phyloP scores from a whole-genome alignment of 2,113 vertebrate genomes.

The Columbina picui region DNA sequence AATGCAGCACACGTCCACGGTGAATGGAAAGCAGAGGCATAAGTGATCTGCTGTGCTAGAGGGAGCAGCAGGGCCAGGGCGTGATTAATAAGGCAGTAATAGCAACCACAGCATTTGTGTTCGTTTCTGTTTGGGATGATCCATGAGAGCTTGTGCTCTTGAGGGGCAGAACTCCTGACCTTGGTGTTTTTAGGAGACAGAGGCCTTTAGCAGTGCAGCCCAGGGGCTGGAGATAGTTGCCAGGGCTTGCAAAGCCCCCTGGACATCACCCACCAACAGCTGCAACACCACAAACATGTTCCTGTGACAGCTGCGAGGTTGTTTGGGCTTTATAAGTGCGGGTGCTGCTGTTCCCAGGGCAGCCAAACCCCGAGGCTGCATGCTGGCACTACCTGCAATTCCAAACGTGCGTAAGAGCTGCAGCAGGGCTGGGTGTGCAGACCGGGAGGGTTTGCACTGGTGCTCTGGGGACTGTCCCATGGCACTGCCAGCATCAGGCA shows the following conservation, averaged over 20 bases:
- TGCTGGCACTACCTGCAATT: not conserved
- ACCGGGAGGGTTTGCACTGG: not conserved
- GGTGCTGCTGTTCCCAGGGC: not conserved
- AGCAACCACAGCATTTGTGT: not conserved
- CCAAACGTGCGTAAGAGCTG: not conserved
- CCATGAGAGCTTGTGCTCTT: not conserved
- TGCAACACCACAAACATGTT: accelerated
- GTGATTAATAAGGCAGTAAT: slow-evolving; percentile 37
- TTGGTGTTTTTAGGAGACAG: not conserved
- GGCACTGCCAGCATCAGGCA: not conserved
- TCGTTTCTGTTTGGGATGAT: not conserved
- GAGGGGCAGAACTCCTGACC: not conserved
- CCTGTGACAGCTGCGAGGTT: not conserved
- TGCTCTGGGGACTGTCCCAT: not conserved
- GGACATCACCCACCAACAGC: accelerated
- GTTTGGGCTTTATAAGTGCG: not conserved
- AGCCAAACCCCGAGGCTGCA: not conserved
- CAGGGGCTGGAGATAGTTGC: not conserved
- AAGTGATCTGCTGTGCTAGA: not conserved
- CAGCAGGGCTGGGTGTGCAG: not conserved
- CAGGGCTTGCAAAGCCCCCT: not conserved
- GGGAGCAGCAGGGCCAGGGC: not conserved
- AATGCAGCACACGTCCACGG: not conserved
- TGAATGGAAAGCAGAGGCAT: not conserved
- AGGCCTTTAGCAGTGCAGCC: not conserved